Percentiles rank a stretch among this genome's conserved stretches.
Conservation (phyloP, 2,113 vertebrate genomes). For the Alouatta palliata region DNA sequence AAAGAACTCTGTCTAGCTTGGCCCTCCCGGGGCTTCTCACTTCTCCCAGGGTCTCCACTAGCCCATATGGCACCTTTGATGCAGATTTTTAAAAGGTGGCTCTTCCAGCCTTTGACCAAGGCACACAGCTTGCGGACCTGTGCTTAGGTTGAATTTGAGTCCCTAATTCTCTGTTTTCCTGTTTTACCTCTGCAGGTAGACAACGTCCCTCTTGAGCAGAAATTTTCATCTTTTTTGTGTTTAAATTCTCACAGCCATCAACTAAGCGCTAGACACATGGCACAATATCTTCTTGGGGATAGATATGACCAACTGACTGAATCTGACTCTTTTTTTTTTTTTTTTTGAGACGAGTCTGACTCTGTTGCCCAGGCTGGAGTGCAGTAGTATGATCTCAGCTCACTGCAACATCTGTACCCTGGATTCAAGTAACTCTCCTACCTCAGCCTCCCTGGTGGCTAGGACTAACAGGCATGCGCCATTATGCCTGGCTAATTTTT, state of each 20-base stretch:
- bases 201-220: neutral
- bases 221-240: neutral
- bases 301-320: no score
- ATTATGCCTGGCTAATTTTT: no score
- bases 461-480: no score
- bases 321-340: no score
- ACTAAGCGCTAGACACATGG: rapidly evolving
- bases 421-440: no score
- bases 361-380: no score
- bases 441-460: no score
- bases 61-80: neutral
- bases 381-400: no score
- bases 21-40: neutral
- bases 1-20: neutral
- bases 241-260: neutral
- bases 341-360: no score
- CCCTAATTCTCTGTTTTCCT: neutral
- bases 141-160: neutral
- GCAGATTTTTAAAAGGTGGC: neutral
- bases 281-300: neutral
- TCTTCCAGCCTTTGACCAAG: neutral
- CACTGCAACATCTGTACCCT: no score
- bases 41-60: no score
- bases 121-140: no score
- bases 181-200: neutral